A percentile compares a stretch with the other conserved stretches of the same genome.
Conservation (phyloP, 2,888 invertebrate species). For the Malachius bipustulatus region DNA sequence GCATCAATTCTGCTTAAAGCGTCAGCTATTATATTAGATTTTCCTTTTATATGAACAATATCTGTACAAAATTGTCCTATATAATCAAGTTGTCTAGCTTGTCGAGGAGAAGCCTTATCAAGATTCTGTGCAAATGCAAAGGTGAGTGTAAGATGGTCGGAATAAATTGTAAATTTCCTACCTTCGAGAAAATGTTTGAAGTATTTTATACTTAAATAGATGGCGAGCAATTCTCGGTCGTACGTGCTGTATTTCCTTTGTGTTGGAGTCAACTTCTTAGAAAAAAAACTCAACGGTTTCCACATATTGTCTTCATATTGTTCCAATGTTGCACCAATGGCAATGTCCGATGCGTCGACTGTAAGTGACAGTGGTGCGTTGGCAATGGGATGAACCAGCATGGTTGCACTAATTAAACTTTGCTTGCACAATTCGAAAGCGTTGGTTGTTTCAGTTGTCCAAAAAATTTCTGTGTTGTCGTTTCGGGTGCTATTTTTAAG, state of each 20-base stretch:
- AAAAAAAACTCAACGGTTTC: slow-evolving; percentile 32
- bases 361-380: slow-evolving; percentile 23
- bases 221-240: too few relatives aligned
- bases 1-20: slow-evolving; percentile 2
- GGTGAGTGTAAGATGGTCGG: slow-evolving; percentile 6
- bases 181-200: slow-evolving; percentile 4
- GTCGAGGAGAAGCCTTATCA: too few relatives aligned
- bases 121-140: too few relatives aligned
- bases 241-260: slow-evolving; percentile 7
- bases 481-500: too few relatives aligned
- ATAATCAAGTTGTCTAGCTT: too few relatives aligned
- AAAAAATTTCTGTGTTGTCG: too few relatives aligned
- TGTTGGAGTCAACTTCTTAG: slow-evolving; percentile 22
- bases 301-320: slow-evolving; percentile 22
- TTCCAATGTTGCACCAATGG: slow-evolving; percentile 32
- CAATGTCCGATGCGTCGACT: slow-evolving; percentile 31
- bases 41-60: slow-evolving; percentile 2
- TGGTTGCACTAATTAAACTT: slow-evolving; percentile 10
- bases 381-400: slow-evolving; percentile 12
- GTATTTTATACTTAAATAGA: slow-evolving; percentile 8
- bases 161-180: slow-evolving; percentile 5
- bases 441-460: neutral
- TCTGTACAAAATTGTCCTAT: slow-evolving; percentile 8
- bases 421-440: slow-evolving; percentile 14
- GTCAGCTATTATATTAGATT: slow-evolving; percentile 4